A percentile compares a stretch with the other conserved stretches of the same genome.
phyloP scores from a whole-genome alignment of 2,113 vertebrate genomes.

The Aramus guarauna region DNA sequence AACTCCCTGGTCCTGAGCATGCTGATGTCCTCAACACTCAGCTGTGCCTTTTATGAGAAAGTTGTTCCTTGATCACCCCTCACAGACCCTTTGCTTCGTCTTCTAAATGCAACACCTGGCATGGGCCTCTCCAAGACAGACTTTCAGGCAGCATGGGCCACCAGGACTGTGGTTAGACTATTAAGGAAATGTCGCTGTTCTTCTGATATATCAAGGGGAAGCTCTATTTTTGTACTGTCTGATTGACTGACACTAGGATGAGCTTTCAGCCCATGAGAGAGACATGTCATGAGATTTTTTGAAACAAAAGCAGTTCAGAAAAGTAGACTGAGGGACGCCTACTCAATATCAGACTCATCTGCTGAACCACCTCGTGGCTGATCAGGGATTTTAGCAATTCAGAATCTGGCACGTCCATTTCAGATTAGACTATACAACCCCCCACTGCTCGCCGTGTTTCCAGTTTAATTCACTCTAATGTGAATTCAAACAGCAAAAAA shows the following conservation, averaged over 20 bases:
- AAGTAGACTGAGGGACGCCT: background rate
- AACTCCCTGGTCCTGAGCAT: background rate
- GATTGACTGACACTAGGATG: background rate
- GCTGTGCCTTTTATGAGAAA: background rate
- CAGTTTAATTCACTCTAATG: background rate
- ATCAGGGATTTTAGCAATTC: background rate
- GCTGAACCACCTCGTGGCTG: background rate
- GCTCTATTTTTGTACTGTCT: background rate
- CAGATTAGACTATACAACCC: background rate
- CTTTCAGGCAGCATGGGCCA: background rate
- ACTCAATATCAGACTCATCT: slow-evolving; percentile 15
- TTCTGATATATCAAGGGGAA: background rate
- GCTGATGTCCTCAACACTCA: background rate
- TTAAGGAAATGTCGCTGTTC: background rate
- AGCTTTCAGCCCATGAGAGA: slow-evolving; percentile 11
- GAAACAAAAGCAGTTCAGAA: slow-evolving; percentile 7
- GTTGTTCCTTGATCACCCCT: background rate
- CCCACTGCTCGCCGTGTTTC: background rate
- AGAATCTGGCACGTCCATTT: background rate
- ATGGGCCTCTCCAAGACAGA: background rate
- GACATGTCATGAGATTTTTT: background rate
- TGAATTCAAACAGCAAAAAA: background rate
- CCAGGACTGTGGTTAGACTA: background rate
- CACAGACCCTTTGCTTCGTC: background rate
- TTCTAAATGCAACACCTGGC: background rate